Conservation (phyloP, 92 coral and sea anemone species). For the Siderastrea radians region DNA sequence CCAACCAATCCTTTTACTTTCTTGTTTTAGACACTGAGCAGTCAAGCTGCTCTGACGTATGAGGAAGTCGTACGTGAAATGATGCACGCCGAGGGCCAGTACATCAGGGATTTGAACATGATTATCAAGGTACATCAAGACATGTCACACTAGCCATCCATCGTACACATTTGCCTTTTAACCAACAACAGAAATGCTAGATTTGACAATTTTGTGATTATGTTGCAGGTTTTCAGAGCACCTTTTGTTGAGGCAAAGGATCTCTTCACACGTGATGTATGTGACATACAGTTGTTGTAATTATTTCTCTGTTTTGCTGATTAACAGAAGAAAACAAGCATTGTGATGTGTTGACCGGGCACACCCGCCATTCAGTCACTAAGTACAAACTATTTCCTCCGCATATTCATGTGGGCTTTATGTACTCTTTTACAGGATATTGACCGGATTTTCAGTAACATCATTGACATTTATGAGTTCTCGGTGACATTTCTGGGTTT, state of each 20-base stretch:
- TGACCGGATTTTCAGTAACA: constrained; percentile 90
- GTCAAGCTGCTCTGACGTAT: constrained; percentile 83
- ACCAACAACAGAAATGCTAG: not conserved
- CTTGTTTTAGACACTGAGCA: constrained; percentile 57
- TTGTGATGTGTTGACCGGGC: no score
- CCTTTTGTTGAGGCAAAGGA: constrained; percentile 94
- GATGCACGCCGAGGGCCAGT: constrained; percentile 94
- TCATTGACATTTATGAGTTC: constrained; percentile 93
- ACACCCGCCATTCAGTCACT: no score
- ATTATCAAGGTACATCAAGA: constrained; percentile 83
- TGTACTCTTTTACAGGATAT: constrained; percentile 77
- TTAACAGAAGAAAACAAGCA: not conserved
- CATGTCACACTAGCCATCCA: no score
- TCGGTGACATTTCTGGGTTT: constrained; percentile 95
- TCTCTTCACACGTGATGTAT: constrained; percentile 85
- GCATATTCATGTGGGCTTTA: not conserved
- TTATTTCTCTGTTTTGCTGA: not conserved
- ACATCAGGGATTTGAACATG: constrained; percentile 95
- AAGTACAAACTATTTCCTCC: no score
- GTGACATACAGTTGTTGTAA: not conserved
- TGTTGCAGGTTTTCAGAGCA: constrained; percentile 87
- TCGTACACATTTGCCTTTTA: not conserved
- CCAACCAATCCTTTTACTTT: not conserved
- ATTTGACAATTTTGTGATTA: not conserved
- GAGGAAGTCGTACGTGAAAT: constrained; percentile 96